Percentiles rank a stretch among this genome's conserved stretches.
Evolutionary conservation across 2,797 vertebrate genomes (phyloP).

Genomic region (Lerista edwardsae): DNA sequence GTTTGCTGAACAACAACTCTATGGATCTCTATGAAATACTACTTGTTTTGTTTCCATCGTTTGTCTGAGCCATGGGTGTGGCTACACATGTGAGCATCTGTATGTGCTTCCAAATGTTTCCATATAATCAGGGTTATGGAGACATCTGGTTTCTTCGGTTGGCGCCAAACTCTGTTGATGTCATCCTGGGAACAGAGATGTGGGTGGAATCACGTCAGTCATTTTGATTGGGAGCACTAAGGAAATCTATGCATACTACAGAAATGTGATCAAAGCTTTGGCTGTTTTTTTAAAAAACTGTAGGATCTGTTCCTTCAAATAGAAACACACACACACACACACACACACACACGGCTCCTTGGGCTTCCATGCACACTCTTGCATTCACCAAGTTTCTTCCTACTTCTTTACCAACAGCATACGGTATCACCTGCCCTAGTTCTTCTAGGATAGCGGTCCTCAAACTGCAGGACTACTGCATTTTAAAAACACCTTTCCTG

Average conservation of each 20-base stretch:
- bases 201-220: neutral
- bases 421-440: neutral
- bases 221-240: neutral
- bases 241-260: neutral
- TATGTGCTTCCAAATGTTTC: neutral
- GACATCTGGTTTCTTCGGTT: constrained; percentile 16
- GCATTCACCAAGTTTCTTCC: neutral
- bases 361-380: neutral
- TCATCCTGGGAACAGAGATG: neutral
- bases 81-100: neutral
- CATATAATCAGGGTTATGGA: neutral
- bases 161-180: neutral
- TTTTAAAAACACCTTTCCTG: too few relatives aligned
- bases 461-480: too few relatives aligned
- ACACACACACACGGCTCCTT: neutral
- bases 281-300: neutral
- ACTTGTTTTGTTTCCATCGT: neutral
- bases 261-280: neutral
- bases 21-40: neutral
- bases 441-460: neutral
- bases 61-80: neutral
- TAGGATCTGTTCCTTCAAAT: too few relatives aligned
- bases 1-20: neutral
- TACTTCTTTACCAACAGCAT: neutral
- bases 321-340: too few relatives aligned